Evolutionary conservation across 2,888 invertebrate species (phyloP).

Genomic region (Steinernema scapterisci): DNA sequence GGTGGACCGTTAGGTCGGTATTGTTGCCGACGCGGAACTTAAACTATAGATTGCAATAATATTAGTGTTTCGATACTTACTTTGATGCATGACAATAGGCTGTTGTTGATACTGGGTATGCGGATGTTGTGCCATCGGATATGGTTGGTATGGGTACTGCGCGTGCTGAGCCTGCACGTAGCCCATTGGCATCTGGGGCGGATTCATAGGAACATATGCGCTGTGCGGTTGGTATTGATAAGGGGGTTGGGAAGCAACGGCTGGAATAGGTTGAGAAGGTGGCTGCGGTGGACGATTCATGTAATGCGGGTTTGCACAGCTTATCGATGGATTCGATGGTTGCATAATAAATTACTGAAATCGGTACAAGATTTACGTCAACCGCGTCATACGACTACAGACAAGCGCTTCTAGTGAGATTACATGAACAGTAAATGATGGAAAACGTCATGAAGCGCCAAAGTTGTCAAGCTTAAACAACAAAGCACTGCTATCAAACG

Average conservation of each 20-base stretch:
- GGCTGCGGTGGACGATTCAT: neutral
- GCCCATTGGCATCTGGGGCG: neutral
- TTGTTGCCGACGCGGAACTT: neutral
- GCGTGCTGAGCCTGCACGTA: neutral
- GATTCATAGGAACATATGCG: neutral
- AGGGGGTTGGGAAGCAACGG: neutral
- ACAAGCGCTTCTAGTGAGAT: too few relatives aligned
- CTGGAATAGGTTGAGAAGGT: neutral
- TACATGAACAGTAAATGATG: neutral
- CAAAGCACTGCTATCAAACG: too few relatives aligned
- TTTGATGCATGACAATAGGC: neutral
- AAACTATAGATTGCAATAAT: neutral
- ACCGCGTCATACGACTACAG: too few relatives aligned
- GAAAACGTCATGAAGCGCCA: neutral
- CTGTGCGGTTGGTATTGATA: neutral
- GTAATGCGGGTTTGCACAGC: neutral
- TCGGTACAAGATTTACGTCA: too few relatives aligned
- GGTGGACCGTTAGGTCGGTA: neutral
- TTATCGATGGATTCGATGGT: neutral
- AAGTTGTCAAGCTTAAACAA: too few relatives aligned
- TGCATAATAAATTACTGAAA: neutral
- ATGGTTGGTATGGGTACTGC: neutral
- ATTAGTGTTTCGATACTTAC: neutral
- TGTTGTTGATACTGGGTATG: neutral
- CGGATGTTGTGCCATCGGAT: neutral